These are phyloP conservation scores for Eufriesea mexicana DNA, from an alignment of 1,140 invertebrate species.

Conservation along the genomic window DNA sequence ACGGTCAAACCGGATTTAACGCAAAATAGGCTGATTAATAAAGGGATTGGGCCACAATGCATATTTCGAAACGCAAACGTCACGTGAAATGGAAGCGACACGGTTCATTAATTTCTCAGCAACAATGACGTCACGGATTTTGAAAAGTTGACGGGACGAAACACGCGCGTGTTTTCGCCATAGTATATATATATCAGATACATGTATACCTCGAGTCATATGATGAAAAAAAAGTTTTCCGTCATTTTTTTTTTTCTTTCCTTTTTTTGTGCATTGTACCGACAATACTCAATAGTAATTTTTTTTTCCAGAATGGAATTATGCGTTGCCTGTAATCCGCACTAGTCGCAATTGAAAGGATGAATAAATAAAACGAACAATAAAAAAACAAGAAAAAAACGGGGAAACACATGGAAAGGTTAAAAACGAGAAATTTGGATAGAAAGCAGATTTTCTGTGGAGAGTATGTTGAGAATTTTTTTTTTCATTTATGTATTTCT, in stretches of 20 bases:
- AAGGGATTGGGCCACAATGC: neutral
- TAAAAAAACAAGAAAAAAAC: neutral
- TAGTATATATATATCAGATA: neutral
- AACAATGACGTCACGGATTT: neutral
- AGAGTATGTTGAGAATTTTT: constrained; percentile 9
- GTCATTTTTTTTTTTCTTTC: neutral
- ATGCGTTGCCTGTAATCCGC: neutral
- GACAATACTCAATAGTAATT: neutral
- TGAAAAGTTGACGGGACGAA: neutral
- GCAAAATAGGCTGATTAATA: constrained; percentile 7
- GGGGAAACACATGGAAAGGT: neutral
- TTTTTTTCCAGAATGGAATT: constrained; percentile 10
- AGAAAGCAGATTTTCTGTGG: neutral
- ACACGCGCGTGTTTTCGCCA: neutral
- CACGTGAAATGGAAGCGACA: neutral
- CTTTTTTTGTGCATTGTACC: neutral
- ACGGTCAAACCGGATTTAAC: constrained; percentile 20
- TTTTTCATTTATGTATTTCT: neutral
- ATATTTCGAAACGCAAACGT: constrained; percentile 3
- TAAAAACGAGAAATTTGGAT: neutral
- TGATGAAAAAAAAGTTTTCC: neutral
- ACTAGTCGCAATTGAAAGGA: neutral
- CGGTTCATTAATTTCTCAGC: constrained; percentile 1
- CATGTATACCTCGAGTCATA: no score
- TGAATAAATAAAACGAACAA: neutral